Evolutionary conservation across 2,113 vertebrate genomes (phyloP), one percentile per base, ranked within the genome.

Genomic region (Chrysochloris asiatica): DNA sequence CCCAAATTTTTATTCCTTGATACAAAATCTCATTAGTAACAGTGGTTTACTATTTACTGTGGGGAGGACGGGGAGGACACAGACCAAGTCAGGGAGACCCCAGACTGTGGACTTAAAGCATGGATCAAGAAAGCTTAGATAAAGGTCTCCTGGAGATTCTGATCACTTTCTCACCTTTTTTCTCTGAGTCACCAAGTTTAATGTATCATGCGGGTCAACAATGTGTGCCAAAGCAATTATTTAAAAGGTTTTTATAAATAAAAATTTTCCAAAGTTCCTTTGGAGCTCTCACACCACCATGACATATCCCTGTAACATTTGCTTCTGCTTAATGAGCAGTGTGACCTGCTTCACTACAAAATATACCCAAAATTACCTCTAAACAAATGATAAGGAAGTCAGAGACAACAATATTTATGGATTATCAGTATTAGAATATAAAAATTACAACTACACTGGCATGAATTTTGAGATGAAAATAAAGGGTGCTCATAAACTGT

Each of bases 231-330:
- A 95, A 79, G 28, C 45, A 96, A 96, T 93, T 84, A 91, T 63
- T 87, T 93, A 47, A 95, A 92, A 96, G 63, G 81, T 82, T 91
- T 94, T 82, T 94, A 91, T 87, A 93, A 86, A 95, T 94, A 79
- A 75, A 61, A 89, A 65, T 82, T 93, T 77, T 82, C 86, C 67
- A 84, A 93, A 84, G 50, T 77, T 33, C 73, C 33, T 85, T 91
- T 83, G 36, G 79, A 75, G 47, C 91, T 86, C 84, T 52, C 43
- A 59, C 8, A n/a, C 26, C 65, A 59, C 72, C 43, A 75, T 61
- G 67, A 43, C 81, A 93, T 86, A 28, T 83, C 45, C 75, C 77
- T 87, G 43, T 9, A 91, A 91, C 90, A 86, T 61, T 28, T 61
- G 9, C 6, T 56, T 94, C 84, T 63, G 80, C 61, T 94, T 89